Conservation (phyloP, 1,140 invertebrate genomes). For the Olivierus martensii region DNA sequence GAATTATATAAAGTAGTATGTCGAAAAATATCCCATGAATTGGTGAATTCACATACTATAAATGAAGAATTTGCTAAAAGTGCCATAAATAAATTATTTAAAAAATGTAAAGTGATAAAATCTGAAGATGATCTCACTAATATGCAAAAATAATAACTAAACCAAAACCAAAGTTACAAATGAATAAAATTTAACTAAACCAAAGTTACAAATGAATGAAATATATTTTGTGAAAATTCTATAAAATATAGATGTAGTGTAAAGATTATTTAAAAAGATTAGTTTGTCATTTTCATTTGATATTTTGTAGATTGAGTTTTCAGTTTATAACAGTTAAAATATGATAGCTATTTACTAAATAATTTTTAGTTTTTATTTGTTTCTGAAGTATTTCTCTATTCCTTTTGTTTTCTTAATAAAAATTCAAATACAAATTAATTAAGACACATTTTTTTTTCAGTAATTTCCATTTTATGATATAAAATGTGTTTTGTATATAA, state of each 20-base stretch:
- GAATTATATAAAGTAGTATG: conserved; percentile 18
- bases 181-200: background rate
- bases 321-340: too few species aligned
- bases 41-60: conserved; percentile 13
- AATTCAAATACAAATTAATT: too few species aligned
- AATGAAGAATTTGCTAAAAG: conserved; percentile 12
- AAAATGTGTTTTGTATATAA: too few species aligned
- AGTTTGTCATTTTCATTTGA: background rate
- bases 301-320: too few species aligned
- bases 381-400: too few species aligned
- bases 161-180: background rate
- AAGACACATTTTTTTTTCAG: too few species aligned
- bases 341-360: too few species aligned
- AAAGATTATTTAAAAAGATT: background rate
- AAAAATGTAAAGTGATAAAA: background rate
- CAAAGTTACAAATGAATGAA: background rate
- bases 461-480: too few species aligned
- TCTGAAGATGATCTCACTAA: background rate
- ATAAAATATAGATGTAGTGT: background rate
- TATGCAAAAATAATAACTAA: background rate
- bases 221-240: background rate
- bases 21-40: conserved; percentile 13
- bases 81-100: conserved; percentile 13
- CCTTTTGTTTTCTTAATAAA: too few species aligned
- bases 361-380: too few species aligned